These are phyloP conservation scores for Illadopsis cleaveri DNA, from an alignment of 2,113 vertebrate species.

Conservation along the genomic window DNA sequence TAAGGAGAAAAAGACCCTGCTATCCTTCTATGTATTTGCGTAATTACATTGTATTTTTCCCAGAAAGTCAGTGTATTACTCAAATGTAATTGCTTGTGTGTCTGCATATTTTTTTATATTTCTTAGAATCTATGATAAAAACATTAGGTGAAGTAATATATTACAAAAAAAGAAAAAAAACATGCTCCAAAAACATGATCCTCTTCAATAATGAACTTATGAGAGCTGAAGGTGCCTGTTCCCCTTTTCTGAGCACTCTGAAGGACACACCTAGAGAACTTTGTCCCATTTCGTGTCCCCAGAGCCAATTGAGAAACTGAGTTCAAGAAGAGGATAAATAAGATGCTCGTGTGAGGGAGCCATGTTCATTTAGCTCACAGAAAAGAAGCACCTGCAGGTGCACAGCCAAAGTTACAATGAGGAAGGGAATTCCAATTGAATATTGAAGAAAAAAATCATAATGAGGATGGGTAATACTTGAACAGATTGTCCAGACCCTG, in stretches of 20 bases:
- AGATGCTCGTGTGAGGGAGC: background rate
- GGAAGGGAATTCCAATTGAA: background rate
- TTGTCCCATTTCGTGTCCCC: background rate
- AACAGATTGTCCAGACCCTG: background rate
- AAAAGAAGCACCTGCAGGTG: background rate
- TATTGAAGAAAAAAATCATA: background rate
- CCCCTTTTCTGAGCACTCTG: background rate
- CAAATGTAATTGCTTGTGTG: background rate
- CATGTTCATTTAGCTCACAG: background rate
- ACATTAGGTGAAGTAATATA: background rate
- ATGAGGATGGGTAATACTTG: background rate
- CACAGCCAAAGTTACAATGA: background rate
- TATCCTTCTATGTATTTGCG: background rate
- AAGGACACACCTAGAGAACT: background rate
- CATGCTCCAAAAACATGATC: background rate
- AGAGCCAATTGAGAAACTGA: background rate
- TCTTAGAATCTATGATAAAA: background rate
- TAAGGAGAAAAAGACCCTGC: background rate
- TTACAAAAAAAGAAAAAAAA: rapidly evolving
- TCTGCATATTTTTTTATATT: background rate
- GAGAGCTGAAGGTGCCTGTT: background rate
- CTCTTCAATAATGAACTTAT: background rate
- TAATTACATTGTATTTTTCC: background rate
- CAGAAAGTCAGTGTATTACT: background rate
- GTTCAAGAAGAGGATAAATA: background rate